phyloP scores from a whole-genome alignment of 2,797 vertebrate genomes.

The Chrosomus eos region DNA sequence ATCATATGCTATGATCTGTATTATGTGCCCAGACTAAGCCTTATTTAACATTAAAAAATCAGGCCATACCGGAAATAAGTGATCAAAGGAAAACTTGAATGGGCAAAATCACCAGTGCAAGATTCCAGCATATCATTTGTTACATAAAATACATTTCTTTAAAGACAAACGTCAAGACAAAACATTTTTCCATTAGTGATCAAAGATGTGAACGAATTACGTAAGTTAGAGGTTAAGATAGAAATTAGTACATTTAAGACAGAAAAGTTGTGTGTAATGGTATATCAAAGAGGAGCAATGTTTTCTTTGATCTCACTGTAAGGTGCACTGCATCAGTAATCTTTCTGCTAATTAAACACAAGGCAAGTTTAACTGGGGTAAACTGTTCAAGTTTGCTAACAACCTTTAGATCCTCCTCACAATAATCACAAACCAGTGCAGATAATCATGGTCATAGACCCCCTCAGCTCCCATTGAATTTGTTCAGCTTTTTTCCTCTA shows the following conservation, averaged over 20 bases:
- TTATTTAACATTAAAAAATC: slow-evolving; percentile 54
- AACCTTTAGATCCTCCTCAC: slow-evolving; percentile 27
- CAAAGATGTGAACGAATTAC: not conserved
- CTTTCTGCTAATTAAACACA: slow-evolving; percentile 50
- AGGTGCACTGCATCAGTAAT: slow-evolving; percentile 34
- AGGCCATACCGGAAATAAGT: slow-evolving; percentile 45
- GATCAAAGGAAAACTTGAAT: slow-evolving; percentile 57
- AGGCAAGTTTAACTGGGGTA: slow-evolving; percentile 45
- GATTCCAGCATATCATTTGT: not conserved
- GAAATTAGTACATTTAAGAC: slow-evolving; percentile 21
- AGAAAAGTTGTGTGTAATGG: slow-evolving; percentile 21
- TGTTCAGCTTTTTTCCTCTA: not conserved
- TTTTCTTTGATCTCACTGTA: slow-evolving; percentile 41
- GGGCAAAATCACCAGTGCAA: not conserved
- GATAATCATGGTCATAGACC: not conserved
- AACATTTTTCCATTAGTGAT: not conserved
- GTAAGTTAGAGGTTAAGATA: slow-evolving; percentile 1
- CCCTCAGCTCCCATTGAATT: not conserved
- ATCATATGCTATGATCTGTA: slow-evolving; percentile 49
- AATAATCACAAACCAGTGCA: slow-evolving; percentile 6
- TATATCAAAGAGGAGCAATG: slow-evolving; percentile 25
- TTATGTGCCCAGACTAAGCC: slow-evolving; percentile 46
- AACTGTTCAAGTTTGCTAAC: slow-evolving; percentile 38
- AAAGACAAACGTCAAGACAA: not conserved
- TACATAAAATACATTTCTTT: slow-evolving; percentile 8